phyloP scores from a whole-genome alignment of 2,113 vertebrate genomes.

The Bubo scandiacus region DNA sequence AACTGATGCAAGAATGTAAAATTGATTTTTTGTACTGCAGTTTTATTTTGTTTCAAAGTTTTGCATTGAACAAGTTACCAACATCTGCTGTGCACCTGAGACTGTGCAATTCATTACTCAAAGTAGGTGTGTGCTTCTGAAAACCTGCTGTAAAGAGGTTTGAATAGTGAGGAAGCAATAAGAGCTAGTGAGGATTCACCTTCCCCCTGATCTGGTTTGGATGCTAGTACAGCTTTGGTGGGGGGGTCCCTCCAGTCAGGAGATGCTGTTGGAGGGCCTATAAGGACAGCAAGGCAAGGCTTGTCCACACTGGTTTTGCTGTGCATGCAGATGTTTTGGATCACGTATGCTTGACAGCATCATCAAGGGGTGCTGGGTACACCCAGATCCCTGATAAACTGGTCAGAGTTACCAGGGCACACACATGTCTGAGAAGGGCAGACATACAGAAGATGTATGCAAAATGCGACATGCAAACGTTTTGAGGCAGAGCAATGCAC shows the following conservation, averaged over 20 bases:
- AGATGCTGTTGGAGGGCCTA: not conserved
- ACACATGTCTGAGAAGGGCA: not conserved
- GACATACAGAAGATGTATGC: not conserved
- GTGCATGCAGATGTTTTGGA: not conserved
- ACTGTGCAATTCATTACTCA: not conserved
- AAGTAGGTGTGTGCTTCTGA: not conserved
- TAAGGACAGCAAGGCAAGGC: not conserved
- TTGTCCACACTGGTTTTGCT: not conserved
- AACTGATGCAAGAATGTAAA: not conserved
- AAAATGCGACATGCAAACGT: not conserved
- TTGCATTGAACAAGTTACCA: not conserved
- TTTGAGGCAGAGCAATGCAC: rapidly evolving
- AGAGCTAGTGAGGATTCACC: not conserved
- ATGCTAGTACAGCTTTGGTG: not conserved
- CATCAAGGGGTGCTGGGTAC: not conserved
- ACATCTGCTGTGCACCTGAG: not conserved
- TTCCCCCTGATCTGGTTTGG: not conserved
- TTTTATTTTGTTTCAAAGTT: not conserved
- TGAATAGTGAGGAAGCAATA: not conserved
- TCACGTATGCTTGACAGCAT: not conserved
- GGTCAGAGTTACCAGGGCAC: not conserved
- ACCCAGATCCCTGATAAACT: not conserved
- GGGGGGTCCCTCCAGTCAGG: not conserved
- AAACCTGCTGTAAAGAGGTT: not conserved
- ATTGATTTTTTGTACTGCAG: not conserved